These are phyloP conservation scores for Panthera tigris DNA, from an alignment of 2,113 vertebrate genomes.

Conservation along the genomic window DNA sequence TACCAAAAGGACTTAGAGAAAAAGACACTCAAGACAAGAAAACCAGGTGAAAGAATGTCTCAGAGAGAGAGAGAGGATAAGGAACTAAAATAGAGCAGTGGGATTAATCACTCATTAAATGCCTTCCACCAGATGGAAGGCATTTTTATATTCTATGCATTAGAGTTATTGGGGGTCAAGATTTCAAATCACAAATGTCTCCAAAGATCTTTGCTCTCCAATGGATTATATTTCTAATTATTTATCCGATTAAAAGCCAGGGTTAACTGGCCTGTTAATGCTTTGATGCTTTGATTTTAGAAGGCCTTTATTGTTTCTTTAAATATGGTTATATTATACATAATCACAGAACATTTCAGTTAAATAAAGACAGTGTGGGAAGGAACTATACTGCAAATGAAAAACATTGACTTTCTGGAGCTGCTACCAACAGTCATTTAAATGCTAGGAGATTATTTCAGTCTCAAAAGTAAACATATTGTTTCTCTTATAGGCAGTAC, in stretches of 20 bases:
- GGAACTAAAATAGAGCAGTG: background rate
- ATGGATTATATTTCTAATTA: background rate
- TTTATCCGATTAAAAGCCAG: background rate
- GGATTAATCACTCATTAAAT: background rate
- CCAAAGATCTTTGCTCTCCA: background rate
- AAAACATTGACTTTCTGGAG: background rate
- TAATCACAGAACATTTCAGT: background rate
- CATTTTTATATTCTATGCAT: background rate
- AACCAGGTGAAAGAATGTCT: background rate
- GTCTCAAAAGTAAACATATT: background rate
- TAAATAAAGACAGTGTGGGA: background rate
- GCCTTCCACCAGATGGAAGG: background rate
- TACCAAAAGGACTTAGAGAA: background rate
- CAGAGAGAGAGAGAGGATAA: background rate
- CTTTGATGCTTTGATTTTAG: background rate
- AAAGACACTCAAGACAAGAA: background rate
- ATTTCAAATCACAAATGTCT: background rate
- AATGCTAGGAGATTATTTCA: background rate
- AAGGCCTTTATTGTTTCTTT: background rate
- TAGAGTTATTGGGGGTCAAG: background rate
- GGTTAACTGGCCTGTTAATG: background rate
- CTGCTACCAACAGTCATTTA: background rate
- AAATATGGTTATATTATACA: background rate
- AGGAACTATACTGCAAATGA: background rate
- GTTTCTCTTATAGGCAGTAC: background rate